phyloP scores from a whole-genome alignment of 2,888 invertebrate species.

The Leptinotarsa rubiginosa region DNA sequence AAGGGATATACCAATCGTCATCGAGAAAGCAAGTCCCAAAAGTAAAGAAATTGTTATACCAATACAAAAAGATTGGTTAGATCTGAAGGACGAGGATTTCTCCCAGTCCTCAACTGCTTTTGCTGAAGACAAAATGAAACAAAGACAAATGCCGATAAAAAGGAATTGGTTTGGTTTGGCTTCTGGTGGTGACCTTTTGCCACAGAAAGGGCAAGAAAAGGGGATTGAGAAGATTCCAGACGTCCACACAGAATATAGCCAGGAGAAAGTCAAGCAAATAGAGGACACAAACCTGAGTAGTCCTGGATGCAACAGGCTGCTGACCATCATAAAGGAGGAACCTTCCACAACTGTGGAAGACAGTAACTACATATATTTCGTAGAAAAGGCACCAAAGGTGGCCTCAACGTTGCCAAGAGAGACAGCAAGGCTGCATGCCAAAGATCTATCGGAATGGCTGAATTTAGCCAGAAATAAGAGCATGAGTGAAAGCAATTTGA shows the following conservation, averaged over 20 bases:
- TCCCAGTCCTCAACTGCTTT: background rate
- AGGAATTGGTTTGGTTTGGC: constrained; percentile 72
- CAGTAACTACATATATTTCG: constrained; percentile 43
- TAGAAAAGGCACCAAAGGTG: constrained; percentile 42
- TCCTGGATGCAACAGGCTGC: constrained; percentile 69
- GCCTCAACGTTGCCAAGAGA: constrained; percentile 45
- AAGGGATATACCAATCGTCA: constrained; percentile 16
- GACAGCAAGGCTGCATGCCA: constrained; percentile 59
- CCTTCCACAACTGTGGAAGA: constrained; percentile 34
- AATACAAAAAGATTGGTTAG: constrained; percentile 22
- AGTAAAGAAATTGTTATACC: constrained; percentile 28
- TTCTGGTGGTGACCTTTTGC: constrained; percentile 74
- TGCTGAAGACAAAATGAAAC: background rate
- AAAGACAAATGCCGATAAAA: constrained; percentile 14
- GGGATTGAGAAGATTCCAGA: constrained; percentile 69
- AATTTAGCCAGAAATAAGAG: constrained; percentile 65
- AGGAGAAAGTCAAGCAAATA: constrained; percentile 46
- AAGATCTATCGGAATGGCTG: constrained; percentile 68
- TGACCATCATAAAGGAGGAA: constrained; percentile 73
- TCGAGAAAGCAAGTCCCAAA: background rate
- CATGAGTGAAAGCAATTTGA: constrained; percentile 55
- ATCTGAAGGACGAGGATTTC: background rate
- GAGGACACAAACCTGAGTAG: constrained; percentile 32
- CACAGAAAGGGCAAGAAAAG: constrained; percentile 77
- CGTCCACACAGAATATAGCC: constrained; percentile 68